Conservation (phyloP, 2,797 vertebrate genomes). For the Rhodeus uyekii region DNA sequence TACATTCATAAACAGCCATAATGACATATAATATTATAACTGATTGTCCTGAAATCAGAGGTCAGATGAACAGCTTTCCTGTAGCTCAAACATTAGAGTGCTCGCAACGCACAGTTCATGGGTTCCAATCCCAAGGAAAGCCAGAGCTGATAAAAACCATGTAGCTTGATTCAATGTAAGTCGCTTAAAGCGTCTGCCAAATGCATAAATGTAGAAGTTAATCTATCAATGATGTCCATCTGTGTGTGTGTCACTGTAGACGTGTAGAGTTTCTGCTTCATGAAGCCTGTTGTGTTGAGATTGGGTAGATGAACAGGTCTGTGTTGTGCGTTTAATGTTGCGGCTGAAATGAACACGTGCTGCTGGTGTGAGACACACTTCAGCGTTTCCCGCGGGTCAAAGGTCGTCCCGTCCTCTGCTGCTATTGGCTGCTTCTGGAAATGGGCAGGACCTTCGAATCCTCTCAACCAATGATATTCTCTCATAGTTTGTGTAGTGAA, state of each 20-base stretch:
- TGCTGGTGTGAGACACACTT: too few species aligned
- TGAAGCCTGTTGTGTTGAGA: too few species aligned
- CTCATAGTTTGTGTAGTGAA: background rate
- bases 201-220: too few species aligned
- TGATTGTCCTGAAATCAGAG: too few species aligned
- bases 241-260: background rate
- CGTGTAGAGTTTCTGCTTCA: background rate
- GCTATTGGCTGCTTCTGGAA: constrained; percentile 21
- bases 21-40: background rate
- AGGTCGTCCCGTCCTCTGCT: constrained; percentile 19
- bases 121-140: background rate
- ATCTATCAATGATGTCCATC: background rate
- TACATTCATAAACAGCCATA: background rate
- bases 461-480: constrained; percentile 16
- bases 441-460: background rate
- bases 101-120: background rate
- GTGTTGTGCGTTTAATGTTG: background rate
- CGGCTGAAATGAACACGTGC: too few species aligned
- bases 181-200: too few species aligned
- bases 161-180: background rate
- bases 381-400: too few species aligned
- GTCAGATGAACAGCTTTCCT: background rate
- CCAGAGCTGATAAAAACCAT: too few species aligned
- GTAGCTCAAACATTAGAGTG: background rate
- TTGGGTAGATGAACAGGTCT: background rate